Percentiles rank a stretch among this genome's conserved stretches.
phyloP scores from a whole-genome alignment of 2,797 vertebrate species.

The Psittacula echo region DNA sequence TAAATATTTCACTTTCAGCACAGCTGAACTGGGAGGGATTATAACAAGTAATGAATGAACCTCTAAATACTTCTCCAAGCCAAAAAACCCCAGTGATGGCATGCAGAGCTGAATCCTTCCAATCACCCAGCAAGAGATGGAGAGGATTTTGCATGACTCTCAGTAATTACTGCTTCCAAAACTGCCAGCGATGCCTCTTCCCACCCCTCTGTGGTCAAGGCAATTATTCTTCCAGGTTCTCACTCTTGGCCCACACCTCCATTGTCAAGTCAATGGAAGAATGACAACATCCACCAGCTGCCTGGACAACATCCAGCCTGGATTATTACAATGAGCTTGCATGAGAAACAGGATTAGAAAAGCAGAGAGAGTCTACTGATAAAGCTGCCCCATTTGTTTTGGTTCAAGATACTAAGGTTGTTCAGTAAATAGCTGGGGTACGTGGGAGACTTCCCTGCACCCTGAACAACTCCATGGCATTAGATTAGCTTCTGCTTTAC shows the following conservation, averaged over 20 bases:
- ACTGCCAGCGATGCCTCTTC: conserved; percentile 30
- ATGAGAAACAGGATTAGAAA: conserved; percentile 57
- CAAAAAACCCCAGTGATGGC: conserved; percentile 43
- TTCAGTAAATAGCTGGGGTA: conserved; percentile 4
- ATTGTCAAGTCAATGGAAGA: conserved; percentile 64
- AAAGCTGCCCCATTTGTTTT: conserved; percentile 57
- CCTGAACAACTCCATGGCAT: not conserved
- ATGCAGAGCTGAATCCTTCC: conserved; percentile 52
- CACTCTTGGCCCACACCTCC: conserved; percentile 43
- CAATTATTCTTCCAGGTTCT: conserved; percentile 53
- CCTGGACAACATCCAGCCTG: conserved; percentile 57
- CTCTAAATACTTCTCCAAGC: conserved; percentile 49
- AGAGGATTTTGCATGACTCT: conserved; percentile 26
- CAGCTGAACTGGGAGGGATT: conserved; percentile 58
- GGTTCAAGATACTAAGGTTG: conserved; percentile 26
- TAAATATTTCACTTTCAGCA: conserved; percentile 58
- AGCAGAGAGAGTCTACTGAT: conserved; percentile 58
- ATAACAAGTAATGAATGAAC: conserved; percentile 64
- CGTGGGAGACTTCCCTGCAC: not conserved
- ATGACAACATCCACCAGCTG: conserved; percentile 68
- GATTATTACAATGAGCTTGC: conserved; percentile 53
- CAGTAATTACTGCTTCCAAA: conserved; percentile 6
- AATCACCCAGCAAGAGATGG: conserved; percentile 36
- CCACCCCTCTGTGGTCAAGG: conserved; percentile 28
- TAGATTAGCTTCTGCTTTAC: conserved; percentile 1